Base-by-base conservation (phyloP, 1,140 invertebrate species). In the Linepithema humile region DNA sequence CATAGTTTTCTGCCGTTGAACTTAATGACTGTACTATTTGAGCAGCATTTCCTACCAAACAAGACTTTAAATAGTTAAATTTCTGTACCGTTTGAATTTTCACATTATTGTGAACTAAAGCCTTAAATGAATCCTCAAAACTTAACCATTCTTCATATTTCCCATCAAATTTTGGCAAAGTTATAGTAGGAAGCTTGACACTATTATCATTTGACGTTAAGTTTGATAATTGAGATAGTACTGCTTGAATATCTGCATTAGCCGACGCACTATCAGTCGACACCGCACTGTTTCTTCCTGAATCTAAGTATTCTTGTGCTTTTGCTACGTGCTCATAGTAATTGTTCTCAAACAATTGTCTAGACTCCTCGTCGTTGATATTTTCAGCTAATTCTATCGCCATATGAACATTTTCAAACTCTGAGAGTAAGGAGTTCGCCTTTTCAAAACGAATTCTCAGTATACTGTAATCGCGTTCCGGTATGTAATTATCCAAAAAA, bases 321-420 rank as follows among this genome's bases (percentile, higher is more conserved):
- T 45, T 38, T 10, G 17, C 67, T 59, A 65, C 35, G 12, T 48
- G 35, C 29, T 23, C 38, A 73, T 59, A 83, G 60, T 73, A 77
- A 38, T 23, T 55, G n/a, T 32, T 20, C 43, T 72, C 70, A 32
- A 72, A 73, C n/a, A 59, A 17, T 32, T 65, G 67, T 50, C 62
- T 65, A 0, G n/a, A 2, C 2, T 5, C 9, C 0, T 23, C 23
- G 9, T 65, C 20, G 3, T 7, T 23, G 6, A 9, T 65, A 43
- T 59, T 9, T 3, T 45, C 60, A 7, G 20, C n/a, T 26, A 65
- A 20, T 12, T 65, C 38, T 1, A 65, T 45, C 15, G 40, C 38
- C 2, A 26, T 7, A 1, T 65, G 62, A 23, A 65, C 1, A 1
- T 40, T 7, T 3, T 65, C 62, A 5, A 64, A 64, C 0, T 57